phyloP scores from a whole-genome alignment of 1,140 invertebrate genomes.

The Bombyx mandarina region DNA sequence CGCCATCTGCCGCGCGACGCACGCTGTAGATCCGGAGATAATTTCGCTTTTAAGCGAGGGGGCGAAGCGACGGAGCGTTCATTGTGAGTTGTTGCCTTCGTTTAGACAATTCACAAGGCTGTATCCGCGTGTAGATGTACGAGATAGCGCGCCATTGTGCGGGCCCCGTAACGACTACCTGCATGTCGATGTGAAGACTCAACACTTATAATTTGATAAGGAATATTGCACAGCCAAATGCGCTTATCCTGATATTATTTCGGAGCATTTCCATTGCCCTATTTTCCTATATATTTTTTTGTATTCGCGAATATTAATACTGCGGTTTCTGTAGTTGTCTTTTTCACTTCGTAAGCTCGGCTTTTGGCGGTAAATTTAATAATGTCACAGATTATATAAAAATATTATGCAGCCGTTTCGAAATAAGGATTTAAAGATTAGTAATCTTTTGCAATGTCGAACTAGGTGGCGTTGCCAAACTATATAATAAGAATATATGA shows the following conservation, averaged over 20 bases:
- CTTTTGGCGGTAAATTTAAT: too few relatives aligned
- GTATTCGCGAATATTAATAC: too few relatives aligned
- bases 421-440: too few relatives aligned
- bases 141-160: constrained; percentile 52
- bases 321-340: too few relatives aligned
- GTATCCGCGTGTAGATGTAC: constrained; percentile 45
- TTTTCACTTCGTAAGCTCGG: too few relatives aligned
- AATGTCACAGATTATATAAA: too few relatives aligned
- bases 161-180: constrained; percentile 41
- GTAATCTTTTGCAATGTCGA: too few relatives aligned
- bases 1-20: constrained; percentile 61
- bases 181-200: constrained; percentile 34
- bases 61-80: constrained; percentile 31
- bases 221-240: constrained; percentile 8
- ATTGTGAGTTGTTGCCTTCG: constrained; percentile 55
- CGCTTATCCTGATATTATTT: not conserved
- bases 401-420: too few relatives aligned
- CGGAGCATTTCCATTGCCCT: too few relatives aligned
- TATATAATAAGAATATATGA: too few relatives aligned
- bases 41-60: constrained; percentile 57
- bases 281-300: too few relatives aligned
- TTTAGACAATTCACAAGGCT: constrained; percentile 57
- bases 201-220: constrained; percentile 40
- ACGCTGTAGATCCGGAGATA: constrained; percentile 61
- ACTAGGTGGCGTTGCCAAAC: too few relatives aligned